A percentile compares a stretch with the other conserved stretches of the same genome.
Evolutionary conservation across 30 jellyfish, hydroid and myxozoan genomes (phyloP).

Genomic region (Mastigias papua): DNA sequence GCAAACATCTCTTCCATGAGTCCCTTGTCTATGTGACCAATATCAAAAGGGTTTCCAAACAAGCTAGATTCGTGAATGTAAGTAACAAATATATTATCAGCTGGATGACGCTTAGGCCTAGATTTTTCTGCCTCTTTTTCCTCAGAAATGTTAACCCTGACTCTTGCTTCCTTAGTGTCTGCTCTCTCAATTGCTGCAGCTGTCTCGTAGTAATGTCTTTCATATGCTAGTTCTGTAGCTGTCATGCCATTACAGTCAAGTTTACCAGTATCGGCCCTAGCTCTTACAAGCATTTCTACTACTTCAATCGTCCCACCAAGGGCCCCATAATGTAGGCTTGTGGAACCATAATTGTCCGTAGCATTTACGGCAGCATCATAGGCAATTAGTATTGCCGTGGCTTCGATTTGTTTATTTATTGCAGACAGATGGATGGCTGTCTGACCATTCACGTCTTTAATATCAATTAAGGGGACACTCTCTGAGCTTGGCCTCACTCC

Average conservation of each 20-base stretch:
- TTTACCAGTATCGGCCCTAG: constrained; percentile 13
- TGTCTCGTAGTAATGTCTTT: constrained; percentile 18
- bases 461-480: not conserved
- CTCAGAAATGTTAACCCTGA: not conserved
- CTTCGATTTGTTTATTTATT: not conserved
- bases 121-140: not conserved
- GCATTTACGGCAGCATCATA: constrained; percentile 22
- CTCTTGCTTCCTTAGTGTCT: not conserved
- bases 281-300: not conserved
- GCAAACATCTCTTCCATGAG: not conserved
- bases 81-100: constrained; percentile 14
- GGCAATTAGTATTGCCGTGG: not conserved
- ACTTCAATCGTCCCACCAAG: constrained; percentile 41
- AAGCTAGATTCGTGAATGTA: not conserved
- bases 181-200: constrained; percentile 42
- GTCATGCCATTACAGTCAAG: constrained; percentile 15
- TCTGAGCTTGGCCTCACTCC: not conserved
- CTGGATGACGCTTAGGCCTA: not conserved
- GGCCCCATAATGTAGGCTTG: constrained; percentile 62
- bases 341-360: constrained; percentile 24
- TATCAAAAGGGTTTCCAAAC: constrained; percentile 5
- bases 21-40: constrained; percentile 2
- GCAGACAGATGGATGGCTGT: constrained; percentile 40
- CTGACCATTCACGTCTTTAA: constrained; percentile 33
- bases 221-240: constrained; percentile 13